Evolutionary conservation across 23 tunicate genomes (phyloP).

Genomic region (Phallusia fumigata): DNA sequence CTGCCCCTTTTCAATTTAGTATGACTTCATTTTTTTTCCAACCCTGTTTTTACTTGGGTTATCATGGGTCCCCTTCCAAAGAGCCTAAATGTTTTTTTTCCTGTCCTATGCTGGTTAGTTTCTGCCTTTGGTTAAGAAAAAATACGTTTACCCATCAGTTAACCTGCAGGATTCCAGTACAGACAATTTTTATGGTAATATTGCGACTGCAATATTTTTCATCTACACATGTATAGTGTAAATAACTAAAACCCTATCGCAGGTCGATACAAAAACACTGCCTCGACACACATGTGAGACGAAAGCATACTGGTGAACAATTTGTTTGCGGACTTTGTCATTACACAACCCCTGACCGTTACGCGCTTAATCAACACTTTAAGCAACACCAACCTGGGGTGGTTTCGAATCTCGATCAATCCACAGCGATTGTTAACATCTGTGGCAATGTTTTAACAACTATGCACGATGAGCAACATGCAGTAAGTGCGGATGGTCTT

Average conservation of each 20-base stretch:
- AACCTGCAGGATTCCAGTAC: too few species aligned
- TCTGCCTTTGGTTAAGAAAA: too few species aligned
- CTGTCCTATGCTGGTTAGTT: too few species aligned
- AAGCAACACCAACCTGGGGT: conserved; percentile 58
- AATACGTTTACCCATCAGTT: too few species aligned
- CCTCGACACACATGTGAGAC: conserved; percentile 75
- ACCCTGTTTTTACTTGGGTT: too few species aligned
- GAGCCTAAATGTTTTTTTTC: too few species aligned
- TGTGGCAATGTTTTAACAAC: background rate
- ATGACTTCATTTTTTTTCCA: too few species aligned
- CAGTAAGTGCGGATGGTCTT: background rate
- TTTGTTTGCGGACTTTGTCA: conserved; percentile 87
- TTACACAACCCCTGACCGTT: conserved; percentile 69
- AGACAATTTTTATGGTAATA: too few species aligned
- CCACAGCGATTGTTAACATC: conserved; percentile 17
- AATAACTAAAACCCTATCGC: background rate
- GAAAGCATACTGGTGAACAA: conserved; percentile 92
- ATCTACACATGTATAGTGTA: too few species aligned
- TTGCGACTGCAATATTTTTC: too few species aligned
- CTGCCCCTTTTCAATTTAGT: too few species aligned
- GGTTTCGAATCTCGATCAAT: background rate
- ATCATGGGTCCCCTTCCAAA: too few species aligned
- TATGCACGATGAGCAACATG: background rate
- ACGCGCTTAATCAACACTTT: conserved; percentile 86
- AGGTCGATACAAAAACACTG: conserved; percentile 92